Base-by-base conservation (phyloP, 2,113 vertebrate genomes). In the Heterotis niloticus region DNA sequence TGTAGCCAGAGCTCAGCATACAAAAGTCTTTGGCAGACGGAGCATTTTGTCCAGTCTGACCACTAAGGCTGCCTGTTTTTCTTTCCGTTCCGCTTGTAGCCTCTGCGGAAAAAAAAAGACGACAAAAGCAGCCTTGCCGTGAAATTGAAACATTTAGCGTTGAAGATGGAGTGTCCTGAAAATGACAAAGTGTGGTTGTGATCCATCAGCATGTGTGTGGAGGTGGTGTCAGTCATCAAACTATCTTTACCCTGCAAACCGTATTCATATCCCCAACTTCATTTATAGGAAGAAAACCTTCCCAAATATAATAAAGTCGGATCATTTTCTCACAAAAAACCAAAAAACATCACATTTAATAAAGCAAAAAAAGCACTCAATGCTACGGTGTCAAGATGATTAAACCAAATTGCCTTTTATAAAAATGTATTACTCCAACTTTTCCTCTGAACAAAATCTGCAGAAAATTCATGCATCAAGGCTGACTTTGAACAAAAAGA, bases 341-440 rank as follows among this genome's bases (percentile, higher is more conserved):
- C 1, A 23, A 17, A 44, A 12, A 26, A 65, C 65, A 24, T 44
- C 16, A 10, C 10, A 65, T 70, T 34, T 44, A 18, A 70, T 70
- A 9, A 51, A 80, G 75, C 29, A 78, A 76, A 23, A 65, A 81
- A 67, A n/a, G 81, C 20, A 26, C 44, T 60, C 7, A 59, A 60
- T 29, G 73, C 56, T 34, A 16, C 9, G 56, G 18, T 66, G 78
- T 59, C 60, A 71, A 71, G 28, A 24, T 64, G 71, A 70, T 3
- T 70, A 57, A 77, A 78, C 60, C 29, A 69, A 70, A 77, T 29
- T 26, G 26, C n/a, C 57, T 60, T 75, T 75, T 75, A 75, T 60
- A 54, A 75, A 24, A 23, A 34, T 23, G 0, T 64, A 75, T 75
- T 28, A 68, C 65, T 80, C 34, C 4, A 67, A 29, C 60, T n/a